These are phyloP conservation scores for Epinephelus lanceolatus DNA, from an alignment of 2,113 vertebrate species.

Conservation along the genomic window DNA sequence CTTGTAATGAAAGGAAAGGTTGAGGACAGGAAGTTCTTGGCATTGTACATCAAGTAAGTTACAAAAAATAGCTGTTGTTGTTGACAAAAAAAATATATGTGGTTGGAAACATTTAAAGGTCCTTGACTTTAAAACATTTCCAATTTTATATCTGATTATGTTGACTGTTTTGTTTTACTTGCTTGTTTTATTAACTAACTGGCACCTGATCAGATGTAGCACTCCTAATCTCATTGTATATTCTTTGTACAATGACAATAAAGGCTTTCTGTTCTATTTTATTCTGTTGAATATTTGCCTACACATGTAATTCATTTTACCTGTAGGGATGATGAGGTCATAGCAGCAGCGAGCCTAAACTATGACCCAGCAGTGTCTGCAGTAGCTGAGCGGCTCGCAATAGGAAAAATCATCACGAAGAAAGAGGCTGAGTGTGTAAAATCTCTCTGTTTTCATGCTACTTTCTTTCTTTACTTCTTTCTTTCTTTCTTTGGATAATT, in stretches of 20 bases:
- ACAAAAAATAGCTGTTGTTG: too few relatives aligned
- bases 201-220: too few relatives aligned
- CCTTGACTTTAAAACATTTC: too few relatives aligned
- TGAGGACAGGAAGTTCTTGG: constrained; percentile 86
- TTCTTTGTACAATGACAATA: too few relatives aligned
- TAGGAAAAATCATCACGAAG: constrained; percentile 86
- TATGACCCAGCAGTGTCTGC: constrained; percentile 87
- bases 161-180: too few relatives aligned
- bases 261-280: too few relatives aligned
- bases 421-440: constrained; percentile 86
- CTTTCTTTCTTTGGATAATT: neutral
- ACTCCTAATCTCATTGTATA: too few relatives aligned
- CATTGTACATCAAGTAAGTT: constrained; percentile 90
- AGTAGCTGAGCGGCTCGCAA: constrained; percentile 84
- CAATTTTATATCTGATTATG: too few relatives aligned
- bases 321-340: constrained; percentile 84
- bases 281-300: too few relatives aligned
- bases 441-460: neutral
- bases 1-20: constrained; percentile 85
- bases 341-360: constrained; percentile 87
- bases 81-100: too few relatives aligned
- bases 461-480: neutral
- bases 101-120: too few relatives aligned
- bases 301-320: neutral
- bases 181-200: too few relatives aligned